These are phyloP conservation scores for Pristis pectinata DNA, from an alignment of 2,797 vertebrate genomes.

Conservation along the genomic window DNA sequence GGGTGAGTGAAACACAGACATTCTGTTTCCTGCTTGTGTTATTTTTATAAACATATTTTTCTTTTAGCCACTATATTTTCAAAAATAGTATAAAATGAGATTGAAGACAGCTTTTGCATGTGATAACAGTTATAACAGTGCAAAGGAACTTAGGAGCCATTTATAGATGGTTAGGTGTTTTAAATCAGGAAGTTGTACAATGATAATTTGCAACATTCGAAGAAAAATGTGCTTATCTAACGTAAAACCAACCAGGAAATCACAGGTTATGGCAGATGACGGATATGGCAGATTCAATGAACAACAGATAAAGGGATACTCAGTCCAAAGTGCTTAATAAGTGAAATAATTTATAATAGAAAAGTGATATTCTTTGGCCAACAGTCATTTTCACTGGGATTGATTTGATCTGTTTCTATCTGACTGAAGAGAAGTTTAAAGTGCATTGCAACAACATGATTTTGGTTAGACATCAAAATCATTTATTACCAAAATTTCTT, in stretches of 20 bases:
- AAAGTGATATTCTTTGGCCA: neutral
- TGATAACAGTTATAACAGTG: neutral
- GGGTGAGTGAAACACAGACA: neutral
- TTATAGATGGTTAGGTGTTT: neutral
- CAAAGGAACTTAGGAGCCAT: neutral
- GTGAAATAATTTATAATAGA: neutral
- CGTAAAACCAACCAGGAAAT: too few relatives aligned
- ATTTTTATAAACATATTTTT: neutral
- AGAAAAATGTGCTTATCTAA: neutral
- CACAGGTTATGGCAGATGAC: neutral
- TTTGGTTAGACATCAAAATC: neutral
- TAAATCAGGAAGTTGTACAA: neutral
- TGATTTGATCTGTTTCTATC: neutral
- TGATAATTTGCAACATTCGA: neutral
- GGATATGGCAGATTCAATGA: too few relatives aligned
- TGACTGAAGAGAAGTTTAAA: neutral
- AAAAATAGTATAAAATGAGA: neutral
- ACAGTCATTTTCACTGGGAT: neutral
- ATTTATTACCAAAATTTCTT: neutral
- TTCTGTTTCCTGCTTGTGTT: neutral
- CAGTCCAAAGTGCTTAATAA: neutral
- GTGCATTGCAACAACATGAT: neutral
- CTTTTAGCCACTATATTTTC: neutral
- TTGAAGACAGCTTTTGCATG: too few relatives aligned
- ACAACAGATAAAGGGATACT: neutral